Conservation (phyloP, 2,888 invertebrate genomes). For the Carterocephalus palaemon region DNA sequence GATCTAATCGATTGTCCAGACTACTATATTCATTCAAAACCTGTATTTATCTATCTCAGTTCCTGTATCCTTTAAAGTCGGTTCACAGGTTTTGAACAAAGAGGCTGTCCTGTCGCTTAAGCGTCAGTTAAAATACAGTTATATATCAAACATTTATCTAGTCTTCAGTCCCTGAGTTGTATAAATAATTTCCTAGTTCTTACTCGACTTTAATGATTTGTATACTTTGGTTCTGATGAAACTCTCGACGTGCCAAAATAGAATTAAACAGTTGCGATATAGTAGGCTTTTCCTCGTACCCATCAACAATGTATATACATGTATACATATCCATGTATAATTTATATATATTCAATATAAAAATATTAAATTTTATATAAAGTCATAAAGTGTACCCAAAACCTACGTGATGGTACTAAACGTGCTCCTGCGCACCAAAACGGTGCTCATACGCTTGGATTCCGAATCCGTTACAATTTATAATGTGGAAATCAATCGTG, state of each 20-base stretch:
- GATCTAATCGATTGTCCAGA: constrained; percentile 44
- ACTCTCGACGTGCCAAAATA: constrained; percentile 78
- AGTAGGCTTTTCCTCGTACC: constrained; percentile 75
- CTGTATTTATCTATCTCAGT: constrained; percentile 69
- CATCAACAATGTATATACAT: constrained; percentile 79
- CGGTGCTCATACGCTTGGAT: constrained; percentile 68
- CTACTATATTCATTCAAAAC: constrained; percentile 75
- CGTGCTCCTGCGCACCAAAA: constrained; percentile 69
- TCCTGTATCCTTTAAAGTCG: constrained; percentile 66
- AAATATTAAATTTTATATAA: constrained; percentile 79
- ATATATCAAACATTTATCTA: constrained; percentile 79
- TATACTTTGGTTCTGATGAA: constrained; percentile 79
- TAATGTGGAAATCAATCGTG: constrained; percentile 75
- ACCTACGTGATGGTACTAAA: constrained; percentile 79
- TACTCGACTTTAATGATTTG: constrained; percentile 78
- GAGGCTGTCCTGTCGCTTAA: constrained; percentile 68
- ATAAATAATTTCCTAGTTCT: constrained; percentile 79
- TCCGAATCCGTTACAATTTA: constrained; percentile 70
- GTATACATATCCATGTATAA: constrained; percentile 79
- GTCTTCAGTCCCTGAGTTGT: constrained; percentile 78
- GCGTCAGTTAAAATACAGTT: constrained; percentile 76
- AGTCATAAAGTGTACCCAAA: constrained; percentile 80
- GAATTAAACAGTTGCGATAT: constrained; percentile 78
- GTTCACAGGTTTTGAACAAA: constrained; percentile 76
- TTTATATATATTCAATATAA: constrained; percentile 79